Conservation (phyloP, 2,113 vertebrate species). For the Arenaria interpres region DNA sequence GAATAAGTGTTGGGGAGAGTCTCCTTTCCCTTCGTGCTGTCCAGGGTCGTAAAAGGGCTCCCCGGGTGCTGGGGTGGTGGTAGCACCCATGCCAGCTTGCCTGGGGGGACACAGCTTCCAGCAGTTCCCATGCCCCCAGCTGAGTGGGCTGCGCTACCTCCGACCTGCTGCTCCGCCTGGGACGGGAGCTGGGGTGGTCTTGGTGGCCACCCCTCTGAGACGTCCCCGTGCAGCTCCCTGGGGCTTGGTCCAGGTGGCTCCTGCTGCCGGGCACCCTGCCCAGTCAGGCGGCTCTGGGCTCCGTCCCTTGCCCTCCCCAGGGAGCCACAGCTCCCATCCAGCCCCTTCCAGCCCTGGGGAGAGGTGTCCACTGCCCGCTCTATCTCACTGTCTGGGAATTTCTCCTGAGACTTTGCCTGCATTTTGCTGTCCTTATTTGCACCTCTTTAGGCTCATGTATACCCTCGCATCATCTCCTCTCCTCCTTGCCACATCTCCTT, state of each 20-base stretch:
- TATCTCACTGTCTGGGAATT: slow-evolving; percentile 67
- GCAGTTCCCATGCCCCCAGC: accelerated
- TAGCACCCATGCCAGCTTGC: accelerated
- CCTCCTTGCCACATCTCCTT: background rate
- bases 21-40: background rate
- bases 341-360: background rate
- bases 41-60: background rate
- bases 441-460: slow-evolving; percentile 8
- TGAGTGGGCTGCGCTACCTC: background rate
- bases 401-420: slow-evolving; percentile 50
- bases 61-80: background rate
- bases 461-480: background rate
- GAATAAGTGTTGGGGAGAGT: background rate
- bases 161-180: accelerated
- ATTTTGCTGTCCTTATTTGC: slow-evolving; percentile 54
- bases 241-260: background rate
- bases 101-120: accelerated
- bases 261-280: accelerated
- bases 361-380: slow-evolving; percentile 16
- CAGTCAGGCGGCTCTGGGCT: background rate
- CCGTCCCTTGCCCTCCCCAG: accelerated
- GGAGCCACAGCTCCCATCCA: background rate
- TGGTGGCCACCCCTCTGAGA: accelerated
- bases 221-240: accelerated
- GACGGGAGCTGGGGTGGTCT: background rate